phyloP scores from a whole-genome alignment of 2,888 invertebrate species.

The Allolobophora icterica region DNA sequence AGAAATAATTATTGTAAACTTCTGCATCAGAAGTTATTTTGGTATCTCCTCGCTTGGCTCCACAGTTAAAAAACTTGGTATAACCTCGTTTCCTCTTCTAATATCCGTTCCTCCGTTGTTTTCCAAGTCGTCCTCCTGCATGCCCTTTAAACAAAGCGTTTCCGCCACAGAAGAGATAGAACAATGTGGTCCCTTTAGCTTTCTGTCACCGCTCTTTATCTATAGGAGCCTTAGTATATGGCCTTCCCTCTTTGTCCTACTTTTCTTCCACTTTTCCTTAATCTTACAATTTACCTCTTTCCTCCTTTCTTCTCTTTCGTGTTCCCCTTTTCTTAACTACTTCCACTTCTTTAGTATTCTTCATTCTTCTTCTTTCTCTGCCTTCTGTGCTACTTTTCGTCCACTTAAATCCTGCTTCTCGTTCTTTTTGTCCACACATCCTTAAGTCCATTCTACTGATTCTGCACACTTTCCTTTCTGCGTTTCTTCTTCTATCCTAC shows the following conservation, averaged over 20 bases:
- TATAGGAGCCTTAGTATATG: background rate
- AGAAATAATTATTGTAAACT: background rate
- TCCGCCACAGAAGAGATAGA: background rate
- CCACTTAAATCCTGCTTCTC: background rate
- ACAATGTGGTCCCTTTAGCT: background rate
- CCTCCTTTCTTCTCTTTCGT: background rate
- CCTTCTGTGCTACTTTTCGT: background rate
- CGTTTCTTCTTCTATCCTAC: too few species aligned
- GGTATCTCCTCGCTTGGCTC: background rate
- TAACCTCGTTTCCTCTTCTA: background rate
- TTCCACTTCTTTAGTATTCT: too few species aligned
- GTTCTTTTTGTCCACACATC: too few species aligned
- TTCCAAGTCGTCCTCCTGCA: background rate
- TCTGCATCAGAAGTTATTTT: background rate
- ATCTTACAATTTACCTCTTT: background rate
- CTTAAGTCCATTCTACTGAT: too few species aligned
- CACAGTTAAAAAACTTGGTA: background rate
- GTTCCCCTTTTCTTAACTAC: background rate
- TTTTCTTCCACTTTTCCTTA: background rate
- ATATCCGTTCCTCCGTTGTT: background rate
- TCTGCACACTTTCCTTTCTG: too few species aligned
- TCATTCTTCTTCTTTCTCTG: background rate
- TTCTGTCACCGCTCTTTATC: background rate
- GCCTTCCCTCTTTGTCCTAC: too few species aligned
- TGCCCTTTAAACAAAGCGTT: background rate